Conservation (phyloP, 1,140 invertebrate genomes). For the Rhopalosiphum maidis region DNA sequence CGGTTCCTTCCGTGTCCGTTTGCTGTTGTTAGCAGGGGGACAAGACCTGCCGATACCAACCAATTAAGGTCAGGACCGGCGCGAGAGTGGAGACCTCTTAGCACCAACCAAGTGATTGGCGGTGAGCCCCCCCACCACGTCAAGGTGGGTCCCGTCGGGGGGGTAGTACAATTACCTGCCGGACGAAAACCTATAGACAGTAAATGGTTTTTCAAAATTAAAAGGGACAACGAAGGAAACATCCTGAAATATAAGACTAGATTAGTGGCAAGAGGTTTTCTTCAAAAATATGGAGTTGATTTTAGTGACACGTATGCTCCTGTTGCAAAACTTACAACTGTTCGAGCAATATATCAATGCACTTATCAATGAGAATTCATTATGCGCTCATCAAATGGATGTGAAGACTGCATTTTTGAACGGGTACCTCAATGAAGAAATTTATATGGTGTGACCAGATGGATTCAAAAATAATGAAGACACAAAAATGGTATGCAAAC, state of each 20-base stretch:
- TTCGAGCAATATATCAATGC: no score
- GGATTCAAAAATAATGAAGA: constrained; percentile 53
- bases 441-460: constrained; percentile 62
- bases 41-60: no score
- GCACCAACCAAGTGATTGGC: no score
- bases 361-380: background rate
- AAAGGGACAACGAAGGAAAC: background rate
- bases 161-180: no score
- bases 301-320: constrained; percentile 49
- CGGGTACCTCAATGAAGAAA: constrained; percentile 61
- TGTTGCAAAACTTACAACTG: constrained; percentile 41
- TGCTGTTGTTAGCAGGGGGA: no score
- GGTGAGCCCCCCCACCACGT: no score
- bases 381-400: constrained; percentile 62
- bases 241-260: constrained; percentile 31
- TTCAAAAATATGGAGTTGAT: constrained; percentile 35
- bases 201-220: constrained; percentile 53
- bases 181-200: background rate
- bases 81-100: no score
- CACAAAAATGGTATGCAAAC: constrained; percentile 59
- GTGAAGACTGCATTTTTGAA: constrained; percentile 64
- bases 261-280: constrained; percentile 53
- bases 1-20: no score
- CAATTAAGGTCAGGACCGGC: no score
- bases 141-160: no score